phyloP scores from a whole-genome alignment of 2,797 vertebrate species.

The Cephalopachus bancanus region DNA sequence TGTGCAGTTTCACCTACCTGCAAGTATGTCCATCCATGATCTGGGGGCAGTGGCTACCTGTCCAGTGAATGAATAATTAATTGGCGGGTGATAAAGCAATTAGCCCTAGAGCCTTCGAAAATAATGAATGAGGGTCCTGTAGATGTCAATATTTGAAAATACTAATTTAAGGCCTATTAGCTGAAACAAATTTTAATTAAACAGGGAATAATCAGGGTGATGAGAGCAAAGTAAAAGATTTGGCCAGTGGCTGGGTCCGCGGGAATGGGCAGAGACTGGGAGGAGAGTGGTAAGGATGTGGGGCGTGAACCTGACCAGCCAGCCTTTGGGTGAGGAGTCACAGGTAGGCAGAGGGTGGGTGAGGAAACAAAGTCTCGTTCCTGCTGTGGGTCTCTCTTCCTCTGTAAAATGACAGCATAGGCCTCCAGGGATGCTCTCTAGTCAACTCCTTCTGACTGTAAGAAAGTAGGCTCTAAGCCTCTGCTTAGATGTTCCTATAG shows the following conservation, averaged over 20 bases:
- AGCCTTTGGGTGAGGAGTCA: background rate
- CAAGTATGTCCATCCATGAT: conserved; percentile 57
- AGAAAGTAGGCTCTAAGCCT: background rate
- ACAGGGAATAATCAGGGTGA: conserved; percentile 85
- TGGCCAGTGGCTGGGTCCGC: conserved; percentile 68
- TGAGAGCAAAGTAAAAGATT: conserved; percentile 82
- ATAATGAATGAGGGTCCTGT: conserved; percentile 87
- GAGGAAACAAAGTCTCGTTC: background rate
- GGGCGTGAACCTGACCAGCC: background rate
- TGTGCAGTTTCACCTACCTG: background rate
- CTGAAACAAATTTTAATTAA: conserved; percentile 87
- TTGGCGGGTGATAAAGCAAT: conserved; percentile 85
- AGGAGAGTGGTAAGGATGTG: background rate
- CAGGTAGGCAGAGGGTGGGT: background rate
- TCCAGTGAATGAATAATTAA: conserved; percentile 83
- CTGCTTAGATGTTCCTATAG: background rate
- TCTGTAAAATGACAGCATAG: background rate
- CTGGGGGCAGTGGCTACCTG: conserved; percentile 79
- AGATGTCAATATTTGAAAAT: conserved; percentile 86
- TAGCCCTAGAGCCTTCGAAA: conserved; percentile 85
- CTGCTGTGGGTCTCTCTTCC: background rate
- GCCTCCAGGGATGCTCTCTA: background rate
- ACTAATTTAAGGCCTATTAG: conserved; percentile 85
- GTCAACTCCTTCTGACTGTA: background rate
- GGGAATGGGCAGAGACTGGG: background rate